Conservation (phyloP, 2,113 vertebrate genomes). For the Mesoclemmys tuberculata region DNA sequence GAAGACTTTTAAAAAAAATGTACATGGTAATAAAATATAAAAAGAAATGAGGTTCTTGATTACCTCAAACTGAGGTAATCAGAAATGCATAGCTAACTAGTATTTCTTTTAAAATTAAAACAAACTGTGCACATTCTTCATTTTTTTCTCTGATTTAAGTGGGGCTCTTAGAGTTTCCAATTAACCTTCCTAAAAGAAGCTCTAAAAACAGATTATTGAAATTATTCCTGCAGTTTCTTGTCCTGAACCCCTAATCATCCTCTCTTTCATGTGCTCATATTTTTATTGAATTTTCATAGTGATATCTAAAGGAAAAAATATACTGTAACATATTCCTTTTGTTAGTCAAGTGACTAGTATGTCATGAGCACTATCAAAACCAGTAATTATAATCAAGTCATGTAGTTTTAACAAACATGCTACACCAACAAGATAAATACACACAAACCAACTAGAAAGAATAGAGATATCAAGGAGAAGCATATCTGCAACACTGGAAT, state of each 20-base stretch:
- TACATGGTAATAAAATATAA: background rate
- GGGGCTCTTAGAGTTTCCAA: background rate
- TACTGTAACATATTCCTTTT: background rate
- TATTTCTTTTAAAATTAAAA: background rate
- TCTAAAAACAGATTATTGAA: background rate
- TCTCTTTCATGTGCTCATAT: background rate
- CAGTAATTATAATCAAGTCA: background rate
- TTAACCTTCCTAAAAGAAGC: background rate
- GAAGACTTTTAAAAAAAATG: background rate
- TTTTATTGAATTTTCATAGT: background rate
- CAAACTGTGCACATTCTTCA: background rate
- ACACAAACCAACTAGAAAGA: background rate
- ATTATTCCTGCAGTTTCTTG: background rate
- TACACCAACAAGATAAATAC: background rate
- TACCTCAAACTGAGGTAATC: background rate
- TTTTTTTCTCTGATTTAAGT: background rate
- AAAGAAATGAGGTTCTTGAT: background rate
- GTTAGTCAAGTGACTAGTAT: background rate
- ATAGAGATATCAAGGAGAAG: background rate
- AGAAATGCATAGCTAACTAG: background rate
- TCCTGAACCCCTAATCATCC: background rate
- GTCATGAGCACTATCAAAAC: background rate
- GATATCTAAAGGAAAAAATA: background rate
- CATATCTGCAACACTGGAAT: background rate
- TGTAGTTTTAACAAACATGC: background rate